Evolutionary conservation across 2,888 invertebrate genomes (phyloP).

Genomic region (Hemicrepidius hirtus): DNA sequence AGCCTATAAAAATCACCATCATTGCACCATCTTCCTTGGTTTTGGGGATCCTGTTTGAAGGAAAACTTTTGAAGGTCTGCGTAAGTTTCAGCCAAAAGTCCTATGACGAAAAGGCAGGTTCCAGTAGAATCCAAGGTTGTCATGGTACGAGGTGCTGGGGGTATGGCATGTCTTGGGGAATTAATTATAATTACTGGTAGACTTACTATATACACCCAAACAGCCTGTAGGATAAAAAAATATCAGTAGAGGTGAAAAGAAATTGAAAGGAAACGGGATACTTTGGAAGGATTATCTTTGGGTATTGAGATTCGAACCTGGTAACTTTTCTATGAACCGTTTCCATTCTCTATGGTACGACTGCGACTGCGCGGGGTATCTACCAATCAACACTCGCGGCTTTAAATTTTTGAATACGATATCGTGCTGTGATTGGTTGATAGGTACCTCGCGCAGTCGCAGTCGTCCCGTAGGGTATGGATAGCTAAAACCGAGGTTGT

Average conservation of each 20-base stretch:
- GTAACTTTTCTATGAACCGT: no score
- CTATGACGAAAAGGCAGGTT: slow-evolving; percentile 88
- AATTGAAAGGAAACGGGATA: no score
- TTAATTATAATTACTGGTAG: slow-evolving; percentile 94
- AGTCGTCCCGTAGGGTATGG: no score
- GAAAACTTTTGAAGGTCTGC: slow-evolving; percentile 95
- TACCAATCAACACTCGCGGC: no score
- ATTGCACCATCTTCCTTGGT: slow-evolving; percentile 95
- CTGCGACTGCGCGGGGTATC: no score
- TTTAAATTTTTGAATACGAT: no score
- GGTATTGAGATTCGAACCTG: no score
- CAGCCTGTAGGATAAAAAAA: slow-evolving; percentile 76
- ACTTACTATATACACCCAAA: slow-evolving; percentile 95
- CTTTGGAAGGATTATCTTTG: no score
- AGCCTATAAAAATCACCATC: slow-evolving; percentile 77
- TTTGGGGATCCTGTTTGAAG: slow-evolving; percentile 90
- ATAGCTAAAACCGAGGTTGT: no score
- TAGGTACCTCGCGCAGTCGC: no score
- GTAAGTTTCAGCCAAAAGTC: slow-evolving; percentile 90
- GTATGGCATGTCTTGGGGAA: slow-evolving; percentile 86
- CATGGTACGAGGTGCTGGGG: slow-evolving; percentile 88
- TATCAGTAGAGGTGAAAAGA: not conserved
- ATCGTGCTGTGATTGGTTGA: no score
- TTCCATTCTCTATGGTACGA: no score
- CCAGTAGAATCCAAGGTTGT: slow-evolving; percentile 91